phyloP scores from a whole-genome alignment of 2,797 vertebrate genomes.

The Pelodytes ibericus region DNA sequence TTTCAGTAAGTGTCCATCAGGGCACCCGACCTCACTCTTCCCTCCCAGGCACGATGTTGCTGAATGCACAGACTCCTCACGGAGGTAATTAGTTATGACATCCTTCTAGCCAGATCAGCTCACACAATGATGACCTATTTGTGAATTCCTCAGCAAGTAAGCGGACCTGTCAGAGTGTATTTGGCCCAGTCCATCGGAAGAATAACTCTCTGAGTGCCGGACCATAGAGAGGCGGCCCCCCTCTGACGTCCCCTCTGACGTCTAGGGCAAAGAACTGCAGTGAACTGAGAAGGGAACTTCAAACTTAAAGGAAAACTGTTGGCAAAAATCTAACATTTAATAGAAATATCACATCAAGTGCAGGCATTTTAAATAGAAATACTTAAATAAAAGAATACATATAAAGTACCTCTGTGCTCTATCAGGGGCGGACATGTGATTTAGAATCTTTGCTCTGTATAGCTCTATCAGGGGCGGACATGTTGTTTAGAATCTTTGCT shows the following conservation, averaged over 20 bases:
- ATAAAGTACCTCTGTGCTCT: no score
- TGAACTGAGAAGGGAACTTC: no score
- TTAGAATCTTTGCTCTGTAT: no score
- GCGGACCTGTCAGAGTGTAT: constrained; percentile 60
- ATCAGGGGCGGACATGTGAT: no score
- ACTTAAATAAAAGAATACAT: no score
- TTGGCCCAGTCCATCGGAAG: constrained; percentile 41
- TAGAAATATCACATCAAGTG: no score
- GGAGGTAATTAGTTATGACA: constrained; percentile 62
- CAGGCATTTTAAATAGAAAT: no score
- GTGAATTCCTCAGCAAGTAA: constrained; percentile 57
- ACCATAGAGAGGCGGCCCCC: neutral
- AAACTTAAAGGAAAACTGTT: no score
- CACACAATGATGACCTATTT: constrained; percentile 52
- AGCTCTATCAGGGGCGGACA: no score
- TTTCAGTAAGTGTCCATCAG: neutral
- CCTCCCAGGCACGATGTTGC: neutral
- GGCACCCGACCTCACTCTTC: neutral
- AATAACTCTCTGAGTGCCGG: neutral
- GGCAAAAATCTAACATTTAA: no score
- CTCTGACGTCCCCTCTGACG: neutral
- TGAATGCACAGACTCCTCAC: constrained; percentile 11
- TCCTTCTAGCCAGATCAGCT: constrained; percentile 57
- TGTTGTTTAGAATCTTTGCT: no score
- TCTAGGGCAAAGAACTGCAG: no score